phyloP scores from a whole-genome alignment of 2,888 invertebrate genomes.

The Malacosoma neustria region DNA sequence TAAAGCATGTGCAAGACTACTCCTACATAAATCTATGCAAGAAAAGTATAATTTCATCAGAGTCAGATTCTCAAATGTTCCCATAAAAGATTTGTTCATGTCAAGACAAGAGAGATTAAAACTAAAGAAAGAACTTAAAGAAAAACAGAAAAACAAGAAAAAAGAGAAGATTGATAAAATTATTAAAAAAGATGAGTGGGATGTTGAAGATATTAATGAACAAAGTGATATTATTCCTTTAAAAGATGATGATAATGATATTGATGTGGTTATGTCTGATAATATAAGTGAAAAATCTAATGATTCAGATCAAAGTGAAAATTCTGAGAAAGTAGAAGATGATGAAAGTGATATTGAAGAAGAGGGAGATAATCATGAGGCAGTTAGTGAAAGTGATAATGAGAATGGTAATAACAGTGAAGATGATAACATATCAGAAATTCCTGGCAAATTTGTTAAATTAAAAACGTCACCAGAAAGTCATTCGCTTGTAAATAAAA shows the following conservation, averaged over 20 bases:
- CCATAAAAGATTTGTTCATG: slow-evolving; percentile 59
- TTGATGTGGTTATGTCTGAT: slow-evolving; percentile 9
- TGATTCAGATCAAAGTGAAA: not conserved
- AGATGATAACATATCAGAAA: slow-evolving; percentile 6
- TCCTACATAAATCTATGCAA: slow-evolving; percentile 52
- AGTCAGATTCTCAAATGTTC: slow-evolving; percentile 44
- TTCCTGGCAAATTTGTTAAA: slow-evolving; percentile 7
- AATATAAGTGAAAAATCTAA: not conserved
- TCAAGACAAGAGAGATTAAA: slow-evolving; percentile 54
- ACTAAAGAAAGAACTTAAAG: slow-evolving; percentile 51
- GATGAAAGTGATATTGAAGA: slow-evolving; percentile 10
- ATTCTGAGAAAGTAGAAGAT: slow-evolving; percentile 6
- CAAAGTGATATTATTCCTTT: slow-evolving; percentile 11
- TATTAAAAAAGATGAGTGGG: slow-evolving; percentile 41
- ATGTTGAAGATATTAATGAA: slow-evolving; percentile 33
- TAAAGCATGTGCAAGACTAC: slow-evolving; percentile 54
- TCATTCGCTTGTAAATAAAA: too few species aligned
- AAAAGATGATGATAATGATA: not conserved
- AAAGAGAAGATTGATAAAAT: slow-evolving; percentile 28
- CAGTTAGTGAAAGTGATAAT: slow-evolving; percentile 4
- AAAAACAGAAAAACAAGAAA: slow-evolving; percentile 45
- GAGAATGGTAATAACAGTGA: slow-evolving; percentile 5
- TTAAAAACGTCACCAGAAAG: slow-evolving; percentile 4
- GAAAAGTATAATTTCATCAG: slow-evolving; percentile 52
- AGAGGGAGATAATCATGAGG: slow-evolving; percentile 8